phyloP scores from a whole-genome alignment of 2,113 vertebrate genomes.

The Ammodramus savannarum region DNA sequence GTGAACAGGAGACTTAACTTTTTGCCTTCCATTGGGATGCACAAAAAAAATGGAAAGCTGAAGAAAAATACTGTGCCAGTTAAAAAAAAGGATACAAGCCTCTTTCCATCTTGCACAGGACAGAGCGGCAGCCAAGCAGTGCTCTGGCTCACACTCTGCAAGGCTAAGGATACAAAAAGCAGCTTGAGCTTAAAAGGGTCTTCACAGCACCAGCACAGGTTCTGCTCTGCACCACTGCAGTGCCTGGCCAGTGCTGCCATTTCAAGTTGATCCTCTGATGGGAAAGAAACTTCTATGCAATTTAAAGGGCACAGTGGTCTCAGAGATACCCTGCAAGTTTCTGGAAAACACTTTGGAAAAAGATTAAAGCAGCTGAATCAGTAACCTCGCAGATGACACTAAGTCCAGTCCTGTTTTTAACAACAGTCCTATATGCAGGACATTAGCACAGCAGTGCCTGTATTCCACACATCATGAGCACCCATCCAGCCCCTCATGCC shows the following conservation, averaged over 20 bases:
- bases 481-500: background rate
- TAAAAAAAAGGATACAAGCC: background rate
- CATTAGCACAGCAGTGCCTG: background rate
- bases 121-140: background rate
- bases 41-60: background rate
- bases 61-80: background rate
- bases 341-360: background rate
- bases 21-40: accelerated
- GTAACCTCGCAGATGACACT: accelerated
- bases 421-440: accelerated
- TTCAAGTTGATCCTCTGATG: background rate
- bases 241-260: background rate
- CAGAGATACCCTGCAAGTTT: background rate
- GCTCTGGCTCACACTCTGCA: accelerated
- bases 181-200: background rate
- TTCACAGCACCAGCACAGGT: accelerated
- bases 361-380: background rate
- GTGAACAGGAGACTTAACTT: background rate
- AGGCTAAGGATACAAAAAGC: background rate
- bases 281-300: background rate
- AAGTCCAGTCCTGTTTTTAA: background rate
- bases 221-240: background rate
- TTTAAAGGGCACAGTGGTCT: background rate
- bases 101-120: background rate
- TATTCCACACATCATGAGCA: accelerated